These are phyloP conservation scores for Apis cerana DNA, from an alignment of 1,140 invertebrate species.

Conservation along the genomic window DNA sequence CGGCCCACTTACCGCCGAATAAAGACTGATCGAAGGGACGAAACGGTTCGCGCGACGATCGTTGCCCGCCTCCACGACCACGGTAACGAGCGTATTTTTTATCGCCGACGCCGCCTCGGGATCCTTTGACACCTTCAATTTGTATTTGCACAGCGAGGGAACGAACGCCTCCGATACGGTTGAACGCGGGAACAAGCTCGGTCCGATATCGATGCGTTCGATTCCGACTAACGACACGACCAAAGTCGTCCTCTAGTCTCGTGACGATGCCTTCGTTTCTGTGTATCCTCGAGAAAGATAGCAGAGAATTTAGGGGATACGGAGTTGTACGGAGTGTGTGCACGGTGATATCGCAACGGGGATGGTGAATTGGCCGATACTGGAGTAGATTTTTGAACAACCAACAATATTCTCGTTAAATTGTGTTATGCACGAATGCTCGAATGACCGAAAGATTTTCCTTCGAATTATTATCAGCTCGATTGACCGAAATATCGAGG, in stretches of 20 bases:
- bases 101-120: constrained; percentile 41
- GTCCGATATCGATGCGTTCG: not conserved
- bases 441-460: not conserved
- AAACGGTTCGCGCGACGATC: constrained; percentile 18
- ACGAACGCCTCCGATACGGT: not conserved
- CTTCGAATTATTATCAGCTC: not conserved
- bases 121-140: constrained; percentile 39
- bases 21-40: constrained; percentile 59
- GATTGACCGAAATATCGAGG: not conserved
- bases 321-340: too few relatives aligned
- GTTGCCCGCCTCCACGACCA: constrained; percentile 15
- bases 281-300: not conserved
- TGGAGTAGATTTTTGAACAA: too few relatives aligned
- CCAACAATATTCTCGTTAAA: not conserved
- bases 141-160: constrained; percentile 22
- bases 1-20: constrained; percentile 52
- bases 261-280: constrained; percentile 1
- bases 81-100: constrained; percentile 58
- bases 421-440: not conserved
- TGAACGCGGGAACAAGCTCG: not conserved
- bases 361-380: too few relatives aligned
- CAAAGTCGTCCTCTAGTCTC: not conserved
- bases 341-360: not conserved
- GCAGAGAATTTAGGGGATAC: not conserved
- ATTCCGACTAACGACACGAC: constrained; percentile 26